These are phyloP conservation scores for Daubentonia madagascariensis DNA, from an alignment of 2,113 vertebrate genomes.

Conservation along the genomic window DNA sequence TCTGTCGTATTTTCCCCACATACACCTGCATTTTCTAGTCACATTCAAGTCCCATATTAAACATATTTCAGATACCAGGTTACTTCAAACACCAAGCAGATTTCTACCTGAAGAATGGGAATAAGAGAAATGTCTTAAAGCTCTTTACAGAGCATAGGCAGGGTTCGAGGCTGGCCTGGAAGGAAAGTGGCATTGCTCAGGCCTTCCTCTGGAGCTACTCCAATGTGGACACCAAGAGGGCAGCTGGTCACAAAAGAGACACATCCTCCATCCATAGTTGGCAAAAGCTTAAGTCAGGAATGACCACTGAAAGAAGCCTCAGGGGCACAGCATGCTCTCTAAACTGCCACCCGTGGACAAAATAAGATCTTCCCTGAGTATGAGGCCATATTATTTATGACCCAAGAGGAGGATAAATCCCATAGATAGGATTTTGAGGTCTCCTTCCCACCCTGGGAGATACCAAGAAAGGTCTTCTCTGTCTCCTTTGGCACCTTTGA, in stretches of 20 bases:
- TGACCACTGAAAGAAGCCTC: not conserved
- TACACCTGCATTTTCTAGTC: not conserved
- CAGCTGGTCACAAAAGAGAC: not conserved
- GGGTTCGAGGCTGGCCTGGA: not conserved
- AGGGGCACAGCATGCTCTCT: not conserved
- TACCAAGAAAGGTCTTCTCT: not conserved
- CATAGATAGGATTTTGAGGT: not conserved
- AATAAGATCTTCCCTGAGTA: not conserved
- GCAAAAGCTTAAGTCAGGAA: not conserved
- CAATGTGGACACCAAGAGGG: not conserved
- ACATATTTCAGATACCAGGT: not conserved
- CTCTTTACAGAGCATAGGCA: not conserved
- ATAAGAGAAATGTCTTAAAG: not conserved
- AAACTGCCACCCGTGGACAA: not conserved
- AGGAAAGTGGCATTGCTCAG: too few relatives aligned
- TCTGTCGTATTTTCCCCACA: not conserved
- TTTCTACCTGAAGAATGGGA: not conserved
- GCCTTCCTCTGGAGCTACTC: not conserved
- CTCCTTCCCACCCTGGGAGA: not conserved
- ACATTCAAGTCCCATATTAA: not conserved
- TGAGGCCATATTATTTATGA: not conserved
- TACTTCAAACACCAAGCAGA: not conserved
- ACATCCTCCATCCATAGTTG: accelerated
- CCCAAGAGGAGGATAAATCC: not conserved
- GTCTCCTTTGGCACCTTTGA: not conserved